phyloP scores from a whole-genome alignment of 2,797 vertebrate genomes.

The Momotus momota region DNA sequence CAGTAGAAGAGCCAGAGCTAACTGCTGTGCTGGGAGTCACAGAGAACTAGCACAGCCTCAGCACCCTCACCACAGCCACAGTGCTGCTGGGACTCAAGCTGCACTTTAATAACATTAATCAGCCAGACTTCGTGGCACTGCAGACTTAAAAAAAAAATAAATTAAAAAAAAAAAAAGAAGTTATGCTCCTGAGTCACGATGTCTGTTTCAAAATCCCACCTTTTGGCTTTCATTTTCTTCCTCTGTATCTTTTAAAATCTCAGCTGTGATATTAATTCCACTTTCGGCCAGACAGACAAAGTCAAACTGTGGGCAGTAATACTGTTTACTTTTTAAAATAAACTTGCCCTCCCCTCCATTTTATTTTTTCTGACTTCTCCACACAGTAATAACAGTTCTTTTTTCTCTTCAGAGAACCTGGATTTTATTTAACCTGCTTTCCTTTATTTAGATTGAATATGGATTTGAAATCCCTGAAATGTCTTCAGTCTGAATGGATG shows the following conservation, averaged over 20 bases:
- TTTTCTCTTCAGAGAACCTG: slow-evolving; percentile 39
- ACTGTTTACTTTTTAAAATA: slow-evolving; percentile 31
- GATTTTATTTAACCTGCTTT: slow-evolving; percentile 52
- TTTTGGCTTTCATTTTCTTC: slow-evolving; percentile 20
- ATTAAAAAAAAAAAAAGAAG: not conserved
- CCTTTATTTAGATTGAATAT: slow-evolving; percentile 28
- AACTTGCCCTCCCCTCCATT: not conserved
- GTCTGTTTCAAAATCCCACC: slow-evolving; percentile 28
- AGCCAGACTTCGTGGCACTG: not conserved
- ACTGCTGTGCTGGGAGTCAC: accelerated
- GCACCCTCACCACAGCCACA: not conserved
- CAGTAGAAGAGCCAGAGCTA: not conserved
- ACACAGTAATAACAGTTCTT: not conserved
- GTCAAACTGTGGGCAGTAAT: slow-evolving; percentile 1
- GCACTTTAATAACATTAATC: not conserved
- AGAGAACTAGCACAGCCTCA: not conserved
- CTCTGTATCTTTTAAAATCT: slow-evolving; percentile 34
- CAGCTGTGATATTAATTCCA: slow-evolving; percentile 38
- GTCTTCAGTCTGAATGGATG: slow-evolving; percentile 16
- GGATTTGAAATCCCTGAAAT: slow-evolving; percentile 32
- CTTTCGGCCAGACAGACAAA: not conserved
- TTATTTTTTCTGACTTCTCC: slow-evolving; percentile 2
- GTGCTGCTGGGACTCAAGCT: not conserved
- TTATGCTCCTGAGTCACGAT: not conserved
- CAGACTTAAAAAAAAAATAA: not conserved